Evolutionary conservation across 2,113 vertebrate species (phyloP), one percentile per base, ranked within the genome.

Genomic region (Catharus minimus): DNA sequence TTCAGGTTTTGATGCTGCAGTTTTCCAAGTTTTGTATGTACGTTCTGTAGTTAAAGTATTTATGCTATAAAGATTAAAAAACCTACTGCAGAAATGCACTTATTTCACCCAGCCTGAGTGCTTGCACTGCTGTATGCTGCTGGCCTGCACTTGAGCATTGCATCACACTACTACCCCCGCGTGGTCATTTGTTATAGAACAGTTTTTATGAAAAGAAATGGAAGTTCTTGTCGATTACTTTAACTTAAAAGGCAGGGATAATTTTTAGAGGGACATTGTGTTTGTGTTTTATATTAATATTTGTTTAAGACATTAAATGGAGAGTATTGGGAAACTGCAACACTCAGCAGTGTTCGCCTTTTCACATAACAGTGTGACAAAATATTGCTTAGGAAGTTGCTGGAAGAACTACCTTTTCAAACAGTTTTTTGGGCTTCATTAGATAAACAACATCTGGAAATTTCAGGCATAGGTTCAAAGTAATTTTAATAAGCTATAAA

Each of bases 131-230:
- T 39, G 43, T 4, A 14, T 20, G 47, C 15, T 21, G 33, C 83
- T 11, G 43, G 30, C 38, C 64, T 72, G 39, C 28, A n/a, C 16
- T 69, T 43, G 38, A 88, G 21, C 75, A 67, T 93, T 86, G 41
- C 58, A 13, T 94, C 76, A 33, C 96, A 10, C 83, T 68, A 32
- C 97, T 94, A 73, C 98, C 97, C 96, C 95, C 97, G 10, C 52
- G 97, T 97, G 98, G 97, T 58, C 57, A 75, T 38, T 8, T 12
- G 18, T 23, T 82, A 38, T 57, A 95, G 71, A 73, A 82, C 52
- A 55, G 3, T 21, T 67, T 55, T 85, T 67, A 23, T 39, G 11
- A 3, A 58, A 69, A 49, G 10, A 5, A 36, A 16, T 30, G 11
- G 20, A 50, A 64, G 11, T 20, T 69, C 57, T 33, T 44, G 17